Evolutionary conservation across 2,113 vertebrate genomes (phyloP), one percentile per base, ranked within the genome.

Genomic region (Phrynocephalus versicolor): DNA sequence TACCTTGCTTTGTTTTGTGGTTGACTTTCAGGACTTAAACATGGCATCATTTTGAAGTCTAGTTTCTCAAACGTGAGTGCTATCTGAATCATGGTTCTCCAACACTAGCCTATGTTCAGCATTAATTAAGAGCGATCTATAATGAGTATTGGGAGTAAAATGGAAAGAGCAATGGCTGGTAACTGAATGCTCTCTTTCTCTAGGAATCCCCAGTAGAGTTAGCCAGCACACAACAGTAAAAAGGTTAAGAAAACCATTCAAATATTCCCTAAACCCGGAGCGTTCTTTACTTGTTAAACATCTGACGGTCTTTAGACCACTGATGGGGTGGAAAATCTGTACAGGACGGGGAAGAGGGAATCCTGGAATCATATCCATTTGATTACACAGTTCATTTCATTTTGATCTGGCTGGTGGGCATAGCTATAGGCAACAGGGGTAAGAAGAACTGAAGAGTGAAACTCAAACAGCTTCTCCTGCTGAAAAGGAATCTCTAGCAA

Each of bases 291-390:
- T 71, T 77, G 51, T 27, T 83, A 78, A 83, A 72, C 78, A 23
- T 83, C 86, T 78, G 37, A 15, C 51, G 74, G 65, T 77, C 30
- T 83, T 83, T 78, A 55, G 35, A 21, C 14, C 6, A 23, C 19
- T 55, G 73, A 60, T 71, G 79, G 37, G 78, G 65, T 82, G 75
- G 74, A 78, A 87, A 71, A 78, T 83, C 80, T 78, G 65, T 82
- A 45, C 65, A 64, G 27, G 55, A 4, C 41, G 55, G 74, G 55
- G 65, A 70, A 62, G 74, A 62, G 83, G 60, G 55, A 87, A 33
- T 78, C 74, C 45, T 8, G 6, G 64, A 78, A 83, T 23, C n/a
- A 5, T 64, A 64, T 72, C 65, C 65, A 78, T 33, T n/a, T 51
- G 71, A 30, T 82, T 60, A 78, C 64, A 82, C 73, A 87, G 80